Evolutionary conservation across 1,140 invertebrate genomes (phyloP).

Genomic region (Meloidogyne hapla): DNA sequence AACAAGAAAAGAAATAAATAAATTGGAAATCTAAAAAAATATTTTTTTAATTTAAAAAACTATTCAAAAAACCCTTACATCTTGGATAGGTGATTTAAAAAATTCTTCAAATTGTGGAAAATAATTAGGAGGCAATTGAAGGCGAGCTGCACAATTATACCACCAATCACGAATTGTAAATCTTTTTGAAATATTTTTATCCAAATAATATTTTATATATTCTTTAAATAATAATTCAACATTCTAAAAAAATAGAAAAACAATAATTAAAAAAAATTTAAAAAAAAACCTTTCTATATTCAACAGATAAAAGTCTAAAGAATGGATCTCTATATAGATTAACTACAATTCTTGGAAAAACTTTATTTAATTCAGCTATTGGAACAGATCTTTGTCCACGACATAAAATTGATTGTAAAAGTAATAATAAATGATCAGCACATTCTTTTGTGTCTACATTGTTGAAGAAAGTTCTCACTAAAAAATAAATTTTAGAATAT

Average conservation of each 20-base stretch:
- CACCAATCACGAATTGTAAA: slow-evolving; percentile 33
- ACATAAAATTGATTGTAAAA: slow-evolving; percentile 16
- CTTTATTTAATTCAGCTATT: background rate
- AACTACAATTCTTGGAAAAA: slow-evolving; percentile 14
- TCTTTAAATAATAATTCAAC: slow-evolving; percentile 12
- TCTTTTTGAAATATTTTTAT: slow-evolving; percentile 10
- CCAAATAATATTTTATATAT: slow-evolving; percentile 30
- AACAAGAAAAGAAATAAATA: slow-evolving; percentile 9
- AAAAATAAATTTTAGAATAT: slow-evolving; percentile 9
- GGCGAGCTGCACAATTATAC: slow-evolving; percentile 14
- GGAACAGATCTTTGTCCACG: slow-evolving; percentile 26
- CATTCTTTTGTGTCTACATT: slow-evolving; percentile 18
- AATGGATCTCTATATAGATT: slow-evolving; percentile 7
- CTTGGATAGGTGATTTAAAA: background rate
- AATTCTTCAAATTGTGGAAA: slow-evolving; percentile 15
- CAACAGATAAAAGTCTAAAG: slow-evolving; percentile 1
- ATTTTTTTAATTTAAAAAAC: background rate
- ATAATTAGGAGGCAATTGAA: background rate
- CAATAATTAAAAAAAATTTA: slow-evolving; percentile 10
- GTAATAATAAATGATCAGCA: slow-evolving; percentile 10
- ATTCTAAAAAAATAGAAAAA: slow-evolving; percentile 32
- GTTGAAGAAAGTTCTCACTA: slow-evolving; percentile 22
- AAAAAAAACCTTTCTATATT: slow-evolving; percentile 14
- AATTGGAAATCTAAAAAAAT: slow-evolving; percentile 11
- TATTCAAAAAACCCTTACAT: background rate